Percentiles rank a stretch among this genome's conserved stretches.
Conservation (phyloP, 2,888 invertebrate species). For the Drosophila siamana region DNA sequence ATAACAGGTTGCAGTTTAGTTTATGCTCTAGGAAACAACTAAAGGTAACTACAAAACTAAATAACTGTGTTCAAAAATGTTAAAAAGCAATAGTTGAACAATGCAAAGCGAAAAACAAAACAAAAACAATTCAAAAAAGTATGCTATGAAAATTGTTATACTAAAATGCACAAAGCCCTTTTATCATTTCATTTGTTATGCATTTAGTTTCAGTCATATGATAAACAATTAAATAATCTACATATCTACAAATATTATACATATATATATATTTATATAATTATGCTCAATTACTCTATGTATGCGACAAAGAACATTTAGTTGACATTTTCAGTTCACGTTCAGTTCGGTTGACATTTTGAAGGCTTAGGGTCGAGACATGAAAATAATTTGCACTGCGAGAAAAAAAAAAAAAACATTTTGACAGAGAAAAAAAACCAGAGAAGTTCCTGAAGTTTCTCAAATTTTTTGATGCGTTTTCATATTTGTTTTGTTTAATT, state of each 20-base stretch:
- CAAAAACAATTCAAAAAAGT: constrained; percentile 61
- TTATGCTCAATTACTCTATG: constrained; percentile 42
- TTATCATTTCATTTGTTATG: constrained; percentile 59
- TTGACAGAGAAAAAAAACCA: constrained; percentile 25
- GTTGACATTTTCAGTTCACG: constrained; percentile 15
- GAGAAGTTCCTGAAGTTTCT: constrained; percentile 35
- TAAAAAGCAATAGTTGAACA: constrained; percentile 79
- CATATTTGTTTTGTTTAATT: constrained; percentile 41
- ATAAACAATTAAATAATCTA: constrained; percentile 37
- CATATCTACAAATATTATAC: constrained; percentile 32
- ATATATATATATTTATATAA: constrained; percentile 34
- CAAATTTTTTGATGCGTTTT: constrained; percentile 13
- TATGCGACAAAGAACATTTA: constrained; percentile 39
- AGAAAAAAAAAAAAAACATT: constrained; percentile 45
- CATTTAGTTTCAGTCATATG: constrained; percentile 44
- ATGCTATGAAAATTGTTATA: constrained; percentile 70
- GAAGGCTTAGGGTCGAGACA: constrained; percentile 78
- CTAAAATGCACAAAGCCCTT: constrained; percentile 80
- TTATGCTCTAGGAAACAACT: constrained; percentile 54
- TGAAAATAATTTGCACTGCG: constrained; percentile 72
- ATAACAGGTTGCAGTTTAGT: constrained; percentile 71
- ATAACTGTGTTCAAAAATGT: constrained; percentile 76
- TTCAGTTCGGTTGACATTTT: constrained; percentile 46
- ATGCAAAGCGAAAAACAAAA: constrained; percentile 33
- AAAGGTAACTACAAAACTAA: constrained; percentile 64